A percentile compares a stretch with the other conserved stretches of the same genome.
Evolutionary conservation across 2,113 vertebrate genomes (phyloP).

Genomic region (Lagopus leucura): DNA sequence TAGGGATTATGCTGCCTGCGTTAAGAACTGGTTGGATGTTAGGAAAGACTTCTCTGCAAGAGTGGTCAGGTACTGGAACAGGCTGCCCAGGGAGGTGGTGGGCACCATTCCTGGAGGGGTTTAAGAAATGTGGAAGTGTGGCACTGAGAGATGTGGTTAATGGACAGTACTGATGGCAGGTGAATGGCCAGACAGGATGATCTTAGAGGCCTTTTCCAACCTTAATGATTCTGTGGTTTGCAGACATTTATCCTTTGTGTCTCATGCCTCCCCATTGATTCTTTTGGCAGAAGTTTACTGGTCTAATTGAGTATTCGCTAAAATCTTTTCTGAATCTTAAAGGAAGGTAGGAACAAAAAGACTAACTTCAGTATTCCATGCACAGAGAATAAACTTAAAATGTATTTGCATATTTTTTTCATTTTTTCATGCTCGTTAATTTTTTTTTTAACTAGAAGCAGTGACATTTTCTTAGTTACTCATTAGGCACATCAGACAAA

Average conservation of each 20-base stretch:
- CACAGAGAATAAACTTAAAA: not conserved
- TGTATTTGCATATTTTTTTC: not conserved
- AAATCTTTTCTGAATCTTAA: not conserved
- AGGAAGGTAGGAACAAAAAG: not conserved
- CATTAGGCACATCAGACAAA: not conserved
- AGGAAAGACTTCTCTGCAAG: too few relatives aligned
- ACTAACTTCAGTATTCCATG: not conserved
- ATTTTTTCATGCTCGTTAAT: not conserved
- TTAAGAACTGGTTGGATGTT: not conserved
- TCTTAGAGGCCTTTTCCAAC: too few relatives aligned
- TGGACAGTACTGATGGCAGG: too few relatives aligned
- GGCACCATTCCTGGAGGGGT: too few relatives aligned
- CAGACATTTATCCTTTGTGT: not conserved
- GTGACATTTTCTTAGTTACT: not conserved
- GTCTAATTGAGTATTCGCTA: not conserved
- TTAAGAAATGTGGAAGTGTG: too few relatives aligned
- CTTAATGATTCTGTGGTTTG: not conserved
- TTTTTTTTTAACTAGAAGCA: not conserved
- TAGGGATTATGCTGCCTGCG: not conserved
- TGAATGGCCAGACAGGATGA: too few relatives aligned
- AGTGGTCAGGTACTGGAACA: too few relatives aligned
- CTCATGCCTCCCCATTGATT: not conserved
- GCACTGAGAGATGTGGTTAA: too few relatives aligned
- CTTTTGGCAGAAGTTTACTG: not conserved
- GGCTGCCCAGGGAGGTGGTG: too few relatives aligned